Evolutionary conservation across 2,888 invertebrate species (phyloP).

Genomic region (Macroteleia sp.): DNA sequence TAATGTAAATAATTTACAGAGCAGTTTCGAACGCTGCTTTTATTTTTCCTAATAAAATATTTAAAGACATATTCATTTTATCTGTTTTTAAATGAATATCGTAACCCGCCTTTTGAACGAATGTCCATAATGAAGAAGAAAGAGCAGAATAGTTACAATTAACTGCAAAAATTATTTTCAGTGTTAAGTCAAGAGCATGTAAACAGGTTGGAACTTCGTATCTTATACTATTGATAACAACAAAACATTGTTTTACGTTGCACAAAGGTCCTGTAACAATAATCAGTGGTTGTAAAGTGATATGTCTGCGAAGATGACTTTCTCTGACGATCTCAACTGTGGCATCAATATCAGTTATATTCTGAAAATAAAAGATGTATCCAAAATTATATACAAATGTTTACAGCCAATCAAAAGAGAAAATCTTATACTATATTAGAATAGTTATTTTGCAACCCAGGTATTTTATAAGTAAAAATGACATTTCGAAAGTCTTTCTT

Average conservation of each 20-base stretch:
- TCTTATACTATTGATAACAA: neutral
- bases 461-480: no score
- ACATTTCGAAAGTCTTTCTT: no score
- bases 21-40: no score
- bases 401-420: no score
- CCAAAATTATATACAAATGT: no score
- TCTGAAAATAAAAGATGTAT: neutral
- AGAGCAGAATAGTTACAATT: neutral
- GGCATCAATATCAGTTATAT: neutral
- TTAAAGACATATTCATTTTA: neutral
- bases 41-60: no score
- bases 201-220: neutral
- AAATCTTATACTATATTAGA: no score
- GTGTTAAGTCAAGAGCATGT: neutral
- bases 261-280: neutral
- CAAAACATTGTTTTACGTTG: neutral
- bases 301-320: no score
- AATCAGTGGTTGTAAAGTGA: neutral
- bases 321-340: neutral
- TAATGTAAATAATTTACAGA: neutral
- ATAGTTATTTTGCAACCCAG: no score
- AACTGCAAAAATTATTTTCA: neutral
- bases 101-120: neutral
- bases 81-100: neutral
- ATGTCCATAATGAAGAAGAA: neutral